A percentile compares a stretch with the other conserved stretches of the same genome.
These are phyloP conservation scores for Orius insidiosus DNA, from an alignment of 1,140 invertebrate species.

Conservation along the genomic window DNA sequence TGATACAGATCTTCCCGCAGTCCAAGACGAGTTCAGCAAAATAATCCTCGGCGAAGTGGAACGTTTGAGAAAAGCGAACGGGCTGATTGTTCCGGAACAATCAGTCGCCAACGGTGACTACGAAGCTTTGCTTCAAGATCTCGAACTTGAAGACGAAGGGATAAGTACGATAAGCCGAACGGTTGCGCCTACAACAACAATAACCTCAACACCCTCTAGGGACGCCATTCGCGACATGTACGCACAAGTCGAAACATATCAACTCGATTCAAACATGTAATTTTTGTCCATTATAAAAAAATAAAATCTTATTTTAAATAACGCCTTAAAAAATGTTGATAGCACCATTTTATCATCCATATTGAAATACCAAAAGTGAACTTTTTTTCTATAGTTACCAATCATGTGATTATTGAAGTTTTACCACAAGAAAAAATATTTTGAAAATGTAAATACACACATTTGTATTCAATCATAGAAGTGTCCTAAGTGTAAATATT, in stretches of 20 bases:
- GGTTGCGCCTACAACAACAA: conserved; percentile 12
- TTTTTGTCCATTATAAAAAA: neutral
- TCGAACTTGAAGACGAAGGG: conserved; percentile 15
- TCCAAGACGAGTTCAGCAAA: conserved; percentile 54
- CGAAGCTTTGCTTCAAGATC: conserved; percentile 18
- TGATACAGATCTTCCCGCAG: conserved; percentile 54
- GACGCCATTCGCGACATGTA: conserved; percentile 25
- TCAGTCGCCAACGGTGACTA: conserved; percentile 17
- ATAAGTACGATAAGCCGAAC: conserved; percentile 16
- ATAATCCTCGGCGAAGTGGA: conserved; percentile 45
- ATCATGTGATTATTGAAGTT: neutral
- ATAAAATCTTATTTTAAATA: no score
- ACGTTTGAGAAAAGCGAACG: conserved; percentile 29
- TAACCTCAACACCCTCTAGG: conserved; percentile 16
- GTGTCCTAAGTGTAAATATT: conserved; percentile 3
- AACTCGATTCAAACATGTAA: conserved; percentile 21
- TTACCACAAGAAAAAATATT: conserved; percentile 4
- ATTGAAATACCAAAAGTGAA: no score
- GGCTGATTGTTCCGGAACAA: conserved; percentile 17
- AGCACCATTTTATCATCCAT: no score
- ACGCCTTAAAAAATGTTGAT: no score
- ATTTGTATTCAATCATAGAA: conserved; percentile 1
- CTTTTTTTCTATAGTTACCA: no score
- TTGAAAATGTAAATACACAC: no score
- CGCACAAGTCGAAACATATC: conserved; percentile 23